A percentile compares a stretch with the other conserved stretches of the same genome.
These are phyloP conservation scores for Hyphantria cunea DNA, from an alignment of 1,140 invertebrate genomes.

Conservation along the genomic window DNA sequence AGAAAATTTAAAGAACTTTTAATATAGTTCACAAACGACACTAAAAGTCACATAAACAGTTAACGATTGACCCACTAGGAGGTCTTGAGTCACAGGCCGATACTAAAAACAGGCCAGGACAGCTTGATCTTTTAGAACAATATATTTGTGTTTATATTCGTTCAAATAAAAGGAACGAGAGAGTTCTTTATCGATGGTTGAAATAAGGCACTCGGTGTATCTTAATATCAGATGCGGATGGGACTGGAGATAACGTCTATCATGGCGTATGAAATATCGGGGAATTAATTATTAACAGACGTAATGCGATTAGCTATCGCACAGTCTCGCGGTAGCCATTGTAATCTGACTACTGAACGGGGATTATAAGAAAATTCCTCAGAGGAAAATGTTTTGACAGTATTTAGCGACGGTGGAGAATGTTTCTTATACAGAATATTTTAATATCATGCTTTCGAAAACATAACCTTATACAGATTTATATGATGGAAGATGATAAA, in stretches of 20 bases:
- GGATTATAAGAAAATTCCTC: slow-evolving; percentile 27
- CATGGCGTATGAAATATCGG: slow-evolving; percentile 51
- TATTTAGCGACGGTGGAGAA: slow-evolving; percentile 6
- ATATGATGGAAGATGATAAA: too few species aligned
- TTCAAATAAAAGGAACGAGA: slow-evolving; percentile 3
- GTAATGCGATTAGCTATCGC: slow-evolving; percentile 60
- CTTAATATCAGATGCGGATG: slow-evolving; percentile 51
- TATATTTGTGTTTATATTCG: slow-evolving; percentile 28
- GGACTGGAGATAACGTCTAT: slow-evolving; percentile 53
- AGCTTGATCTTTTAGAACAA: slow-evolving; percentile 23
- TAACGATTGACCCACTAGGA: slow-evolving; percentile 53
- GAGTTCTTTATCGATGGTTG: slow-evolving; percentile 35
- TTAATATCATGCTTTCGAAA: too few species aligned
- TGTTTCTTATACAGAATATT: too few species aligned
- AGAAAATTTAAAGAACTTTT: slow-evolving; percentile 43
- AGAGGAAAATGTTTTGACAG: slow-evolving; percentile 25
- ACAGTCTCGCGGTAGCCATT: slow-evolving; percentile 46
- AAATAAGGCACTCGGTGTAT: slow-evolving; percentile 32
- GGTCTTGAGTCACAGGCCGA: slow-evolving; percentile 42
- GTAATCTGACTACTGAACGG: slow-evolving; percentile 40
- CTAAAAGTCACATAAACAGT: slow-evolving; percentile 60
- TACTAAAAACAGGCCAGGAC: slow-evolving; percentile 39
- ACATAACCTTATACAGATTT: too few species aligned
- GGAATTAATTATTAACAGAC: slow-evolving; percentile 59
- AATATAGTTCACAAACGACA: slow-evolving; percentile 53